Conservation (phyloP, 2,797 vertebrate species). For the Micrastur ruficollis region DNA sequence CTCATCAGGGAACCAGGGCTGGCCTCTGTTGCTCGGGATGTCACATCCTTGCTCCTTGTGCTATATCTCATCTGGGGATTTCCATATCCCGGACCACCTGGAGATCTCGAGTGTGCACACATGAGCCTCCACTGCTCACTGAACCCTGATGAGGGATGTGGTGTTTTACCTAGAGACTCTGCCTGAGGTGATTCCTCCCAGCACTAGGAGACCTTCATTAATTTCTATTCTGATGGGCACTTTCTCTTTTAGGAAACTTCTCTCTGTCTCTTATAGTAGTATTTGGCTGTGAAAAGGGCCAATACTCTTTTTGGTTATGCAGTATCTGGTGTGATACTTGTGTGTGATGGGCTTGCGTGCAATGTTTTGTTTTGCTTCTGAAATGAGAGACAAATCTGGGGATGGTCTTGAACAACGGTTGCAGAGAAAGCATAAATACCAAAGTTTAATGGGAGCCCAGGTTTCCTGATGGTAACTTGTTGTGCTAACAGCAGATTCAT, state of each 20-base stretch:
- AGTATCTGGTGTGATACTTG: not conserved
- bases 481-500: conserved; percentile 73
- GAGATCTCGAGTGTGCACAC: not conserved
- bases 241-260: not conserved
- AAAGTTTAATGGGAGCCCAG: conserved; percentile 28
- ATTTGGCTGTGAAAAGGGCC: not conserved
- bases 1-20: not conserved
- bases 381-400: not conserved
- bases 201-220: not conserved
- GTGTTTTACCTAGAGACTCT: not conserved
- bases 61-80: not conserved
- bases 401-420: not conserved
- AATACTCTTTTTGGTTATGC: not conserved
- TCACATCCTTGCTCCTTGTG: not conserved
- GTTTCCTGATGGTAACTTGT: conserved; percentile 66
- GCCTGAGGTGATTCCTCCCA: not conserved
- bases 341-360: not conserved
- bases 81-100: not conserved
- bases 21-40: not conserved
- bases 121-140: not conserved
- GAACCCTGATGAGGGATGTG: not conserved
- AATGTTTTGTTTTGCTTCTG: not conserved
- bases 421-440: not conserved
- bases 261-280: not conserved
- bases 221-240: not conserved